Conservation (phyloP, 2,113 vertebrate species). For the Vanacampus margaritifer region DNA sequence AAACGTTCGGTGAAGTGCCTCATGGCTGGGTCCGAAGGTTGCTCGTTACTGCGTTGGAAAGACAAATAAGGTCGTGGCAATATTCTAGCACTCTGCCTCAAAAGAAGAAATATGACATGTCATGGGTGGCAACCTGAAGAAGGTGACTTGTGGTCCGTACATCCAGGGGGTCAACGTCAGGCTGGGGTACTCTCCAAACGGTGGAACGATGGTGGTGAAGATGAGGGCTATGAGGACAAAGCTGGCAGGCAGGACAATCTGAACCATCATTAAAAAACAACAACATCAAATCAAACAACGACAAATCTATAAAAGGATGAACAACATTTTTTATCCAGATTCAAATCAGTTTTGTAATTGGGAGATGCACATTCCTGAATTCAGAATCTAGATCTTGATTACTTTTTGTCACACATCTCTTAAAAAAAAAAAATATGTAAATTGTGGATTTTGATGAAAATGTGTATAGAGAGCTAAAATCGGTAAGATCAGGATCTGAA, state of each 20-base stretch:
- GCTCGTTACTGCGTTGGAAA: constrained; percentile 80
- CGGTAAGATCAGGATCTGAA: not conserved
- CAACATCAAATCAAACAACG: not conserved
- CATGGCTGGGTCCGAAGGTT: constrained; percentile 74
- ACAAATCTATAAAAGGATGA: not conserved
- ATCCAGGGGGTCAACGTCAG: constrained; percentile 91
- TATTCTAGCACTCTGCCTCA: not conserved
- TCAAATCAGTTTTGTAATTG: not conserved
- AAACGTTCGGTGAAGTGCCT: constrained; percentile 76
- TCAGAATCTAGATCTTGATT: too few relatives aligned
- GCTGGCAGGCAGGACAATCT: constrained; percentile 88
- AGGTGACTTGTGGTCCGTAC: constrained; percentile 89
- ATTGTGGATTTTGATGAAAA: too few relatives aligned
- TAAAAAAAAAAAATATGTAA: too few relatives aligned
- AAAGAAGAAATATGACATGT: not conserved
- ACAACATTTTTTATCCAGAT: not conserved
- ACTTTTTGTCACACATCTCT: too few relatives aligned
- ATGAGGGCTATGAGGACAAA: constrained; percentile 87
- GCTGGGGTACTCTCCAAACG: constrained; percentile 91
- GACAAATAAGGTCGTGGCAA: not conserved
- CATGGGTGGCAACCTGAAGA: constrained; percentile 81
- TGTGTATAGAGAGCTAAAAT: too few relatives aligned
- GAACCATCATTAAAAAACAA: not conserved
- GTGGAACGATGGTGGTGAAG: constrained; percentile 86
- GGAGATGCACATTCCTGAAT: not conserved